These are phyloP conservation scores for Morpho deidamia DNA, from an alignment of 2,888 invertebrate genomes.

Conservation along the genomic window DNA sequence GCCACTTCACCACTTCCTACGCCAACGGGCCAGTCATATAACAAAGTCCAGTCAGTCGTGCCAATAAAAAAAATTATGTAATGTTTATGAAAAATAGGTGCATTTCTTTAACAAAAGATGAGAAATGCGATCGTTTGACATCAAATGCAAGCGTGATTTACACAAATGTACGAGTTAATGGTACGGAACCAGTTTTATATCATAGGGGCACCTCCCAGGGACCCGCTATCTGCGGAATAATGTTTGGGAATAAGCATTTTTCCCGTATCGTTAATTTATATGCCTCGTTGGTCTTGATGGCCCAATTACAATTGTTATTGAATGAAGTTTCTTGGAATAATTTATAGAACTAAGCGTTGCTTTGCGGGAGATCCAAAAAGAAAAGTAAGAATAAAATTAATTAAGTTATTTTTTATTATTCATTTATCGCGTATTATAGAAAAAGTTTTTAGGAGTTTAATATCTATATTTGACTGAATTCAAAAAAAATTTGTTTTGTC, in stretches of 20 bases:
- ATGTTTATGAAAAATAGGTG: background rate
- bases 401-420: no score
- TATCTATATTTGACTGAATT: no score
- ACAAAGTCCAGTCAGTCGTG: no score
- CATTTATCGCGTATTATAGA: no score
- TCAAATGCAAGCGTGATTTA: slow-evolving; percentile 17
- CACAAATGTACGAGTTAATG: slow-evolving; percentile 24
- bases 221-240: slow-evolving; percentile 15
- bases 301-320: slow-evolving; percentile 10
- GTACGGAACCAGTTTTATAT: slow-evolving; percentile 18
- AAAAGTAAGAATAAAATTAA: no score
- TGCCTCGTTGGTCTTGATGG: slow-evolving; percentile 12
- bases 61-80: background rate
- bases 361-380: no score
- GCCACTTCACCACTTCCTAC: no score
- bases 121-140: slow-evolving; percentile 2
- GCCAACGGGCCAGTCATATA: no score
- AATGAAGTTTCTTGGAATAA: background rate
- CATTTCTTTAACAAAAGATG: slow-evolving; percentile 6
- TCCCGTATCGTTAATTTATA: slow-evolving; percentile 17
- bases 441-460: no score
- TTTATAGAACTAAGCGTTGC: no score
- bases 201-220: slow-evolving; percentile 16
- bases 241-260: slow-evolving; percentile 13
- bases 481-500: no score